Evolutionary conservation across 2,888 invertebrate genomes (phyloP).

Genomic region (Zaprionus obscuricornis): DNA sequence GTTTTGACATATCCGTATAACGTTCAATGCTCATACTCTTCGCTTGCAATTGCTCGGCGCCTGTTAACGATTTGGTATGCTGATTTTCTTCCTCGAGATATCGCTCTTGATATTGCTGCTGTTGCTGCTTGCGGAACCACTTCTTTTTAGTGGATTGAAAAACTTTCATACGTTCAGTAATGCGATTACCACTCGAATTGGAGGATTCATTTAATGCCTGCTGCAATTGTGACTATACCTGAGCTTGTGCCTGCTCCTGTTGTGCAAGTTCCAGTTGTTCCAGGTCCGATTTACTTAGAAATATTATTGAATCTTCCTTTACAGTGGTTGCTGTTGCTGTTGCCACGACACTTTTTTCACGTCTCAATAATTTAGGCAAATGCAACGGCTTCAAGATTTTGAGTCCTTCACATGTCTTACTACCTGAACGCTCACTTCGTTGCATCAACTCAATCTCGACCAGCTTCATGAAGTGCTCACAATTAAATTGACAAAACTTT

Average conservation of each 20-base stretch:
- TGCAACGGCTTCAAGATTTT: conserved; percentile 84
- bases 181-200: conserved; percentile 63
- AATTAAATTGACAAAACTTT: conserved; percentile 83
- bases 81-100: conserved; percentile 19
- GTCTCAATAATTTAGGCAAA: conserved; percentile 81
- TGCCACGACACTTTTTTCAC: conserved; percentile 82
- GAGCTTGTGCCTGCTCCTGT: conserved; percentile 61
- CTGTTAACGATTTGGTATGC: conserved; percentile 13
- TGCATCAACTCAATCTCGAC: conserved; percentile 82
- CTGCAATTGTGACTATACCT: conserved; percentile 51
- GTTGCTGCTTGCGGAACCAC: conserved; percentile 86
- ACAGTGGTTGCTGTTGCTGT: conserved; percentile 77
- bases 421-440: conserved; percentile 82
- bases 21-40: conserved; percentile 89
- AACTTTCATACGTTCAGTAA: conserved; percentile 83
- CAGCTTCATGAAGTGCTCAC: conserved; percentile 82
- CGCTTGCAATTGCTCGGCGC: conserved; percentile 84
- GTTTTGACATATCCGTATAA: conserved; percentile 89
- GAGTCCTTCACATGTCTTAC: conserved; percentile 85
- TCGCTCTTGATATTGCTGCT: conserved; percentile 64
- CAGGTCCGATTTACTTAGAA: conserved; percentile 87
- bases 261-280: conserved; percentile 86
- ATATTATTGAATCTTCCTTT: conserved; percentile 88
- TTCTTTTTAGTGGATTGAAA: conserved; percentile 86
- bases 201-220: conserved; percentile 47